Percentiles rank a stretch among this genome's conserved stretches.
Conservation (phyloP, 2,113 vertebrate species). For the Myrmophylax atrothorax region DNA sequence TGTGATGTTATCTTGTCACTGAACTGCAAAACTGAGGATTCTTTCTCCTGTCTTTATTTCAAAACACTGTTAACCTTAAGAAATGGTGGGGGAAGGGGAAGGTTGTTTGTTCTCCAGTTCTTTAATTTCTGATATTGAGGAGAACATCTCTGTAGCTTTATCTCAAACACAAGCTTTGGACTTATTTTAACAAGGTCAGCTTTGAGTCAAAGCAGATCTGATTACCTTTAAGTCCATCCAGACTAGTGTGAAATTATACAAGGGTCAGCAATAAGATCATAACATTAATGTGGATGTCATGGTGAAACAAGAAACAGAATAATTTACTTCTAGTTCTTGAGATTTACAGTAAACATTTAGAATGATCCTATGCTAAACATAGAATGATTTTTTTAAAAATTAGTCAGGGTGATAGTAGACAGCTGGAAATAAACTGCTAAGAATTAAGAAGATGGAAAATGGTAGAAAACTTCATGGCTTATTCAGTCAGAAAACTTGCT, state of each 20-base stretch:
- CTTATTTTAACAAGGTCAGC: background rate
- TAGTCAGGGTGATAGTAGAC: background rate
- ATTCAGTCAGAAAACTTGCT: background rate
- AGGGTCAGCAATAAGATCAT: background rate
- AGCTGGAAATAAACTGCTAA: background rate
- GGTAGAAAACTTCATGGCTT: background rate
- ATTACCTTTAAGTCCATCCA: background rate
- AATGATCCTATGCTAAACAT: background rate
- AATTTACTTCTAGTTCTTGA: background rate
- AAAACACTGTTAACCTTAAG: background rate
- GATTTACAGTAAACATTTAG: background rate
- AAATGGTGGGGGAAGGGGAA: background rate
- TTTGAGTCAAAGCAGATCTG: background rate
- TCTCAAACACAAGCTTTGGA: background rate
- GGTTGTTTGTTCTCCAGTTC: background rate
- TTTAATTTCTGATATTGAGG: background rate
- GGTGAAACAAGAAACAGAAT: background rate
- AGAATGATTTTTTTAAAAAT: background rate
- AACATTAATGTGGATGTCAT: background rate
- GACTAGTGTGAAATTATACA: background rate
- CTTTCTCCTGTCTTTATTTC: background rate
- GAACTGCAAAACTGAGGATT: background rate
- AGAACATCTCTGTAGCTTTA: background rate
- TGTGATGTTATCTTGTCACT: background rate
- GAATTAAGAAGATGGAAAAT: background rate